phyloP scores from a whole-genome alignment of 2,797 vertebrate genomes.

The Lutra lutra region DNA sequence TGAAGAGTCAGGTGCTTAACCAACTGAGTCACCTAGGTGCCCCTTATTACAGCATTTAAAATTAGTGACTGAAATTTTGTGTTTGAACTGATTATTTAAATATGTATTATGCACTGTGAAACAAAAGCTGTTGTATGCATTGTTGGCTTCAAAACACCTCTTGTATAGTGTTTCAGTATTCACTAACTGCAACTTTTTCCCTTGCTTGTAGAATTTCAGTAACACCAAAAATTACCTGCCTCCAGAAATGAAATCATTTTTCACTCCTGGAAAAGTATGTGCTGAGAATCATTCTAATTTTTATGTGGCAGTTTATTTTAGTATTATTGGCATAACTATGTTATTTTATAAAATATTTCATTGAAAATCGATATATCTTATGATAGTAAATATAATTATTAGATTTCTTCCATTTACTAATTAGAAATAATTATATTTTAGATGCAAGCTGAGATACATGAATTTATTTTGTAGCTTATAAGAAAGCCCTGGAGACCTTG shows the following conservation, averaged over 20 bases:
- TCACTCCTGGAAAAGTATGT: constrained; percentile 97
- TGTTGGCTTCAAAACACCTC: background rate
- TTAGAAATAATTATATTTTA: constrained; percentile 52
- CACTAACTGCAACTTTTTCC: constrained; percentile 54
- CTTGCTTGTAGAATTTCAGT: constrained; percentile 94
- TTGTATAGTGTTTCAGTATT: background rate
- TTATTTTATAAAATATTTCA: constrained; percentile 52
- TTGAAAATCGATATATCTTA: constrained; percentile 26
- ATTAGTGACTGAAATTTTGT: constrained; percentile 36
- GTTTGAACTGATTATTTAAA: constrained; percentile 7
- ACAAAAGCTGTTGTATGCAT: background rate
- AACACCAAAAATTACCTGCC: constrained; percentile 99
- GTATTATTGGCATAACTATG: constrained; percentile 1
- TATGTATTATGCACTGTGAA: constrained; percentile 14
- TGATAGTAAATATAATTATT: constrained; percentile 16
- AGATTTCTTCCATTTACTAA: background rate
- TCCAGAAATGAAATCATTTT: constrained; percentile 98
- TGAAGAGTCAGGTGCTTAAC: background rate
- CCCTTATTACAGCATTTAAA: constrained; percentile 1
- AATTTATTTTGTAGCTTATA: constrained; percentile 15
- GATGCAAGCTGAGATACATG: background rate
- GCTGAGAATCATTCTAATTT: constrained; percentile 55
- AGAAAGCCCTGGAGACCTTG: background rate
- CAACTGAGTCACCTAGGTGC: background rate
- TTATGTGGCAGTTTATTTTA: constrained; percentile 64